Base-by-base conservation (phyloP, 1,140 invertebrate genomes). In the Agrypnia vestita region DNA sequence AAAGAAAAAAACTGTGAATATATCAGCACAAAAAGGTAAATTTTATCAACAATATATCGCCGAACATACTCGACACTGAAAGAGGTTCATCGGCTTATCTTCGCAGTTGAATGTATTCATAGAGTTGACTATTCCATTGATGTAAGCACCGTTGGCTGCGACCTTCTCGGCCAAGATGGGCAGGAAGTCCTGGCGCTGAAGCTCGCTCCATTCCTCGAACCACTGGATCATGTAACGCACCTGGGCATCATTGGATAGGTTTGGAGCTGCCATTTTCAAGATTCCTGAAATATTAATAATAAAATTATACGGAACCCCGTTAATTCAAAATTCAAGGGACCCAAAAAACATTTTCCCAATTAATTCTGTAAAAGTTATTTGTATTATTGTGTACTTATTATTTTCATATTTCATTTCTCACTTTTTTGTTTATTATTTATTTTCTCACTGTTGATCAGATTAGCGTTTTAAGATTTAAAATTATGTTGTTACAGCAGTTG, bases 121-220 rank as follows among this genome's bases (percentile, higher is more conserved):
- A 10, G 91, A 92, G 71, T 93, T 91, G 12, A 95, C 92, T 25
- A 97, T 87, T 64, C 95, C 94, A 85, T 96, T 95, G 0, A 95
- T 90, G 84, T 94, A 91, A 35, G 87, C 86, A 44, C 89, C 89
- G 69, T 91, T 90, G 44, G 91, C 87, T 4, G 88, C 88, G 71
- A 93, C 90, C 82, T 92, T 93, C 79, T 95, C 93, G 49, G 95
- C 89, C 13, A 97, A 87, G 72, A 97, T 91, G 19, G 93, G 92
- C 46, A 97, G 84, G 86, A 97, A 97, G 86, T 97, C 96, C 79
- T 92, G 92, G 72, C 94, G 91, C 86, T 97, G 96, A 87, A 97
- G 91, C 84, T 96, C 94, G 85, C 95, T 97, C 92, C 96, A 97
- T 86, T 97, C 95, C 84, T 92, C 91, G 86, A 97, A 97, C 96